phyloP scores from a whole-genome alignment of 2,888 invertebrate species.

The Peribatodes rhomboidaria region DNA sequence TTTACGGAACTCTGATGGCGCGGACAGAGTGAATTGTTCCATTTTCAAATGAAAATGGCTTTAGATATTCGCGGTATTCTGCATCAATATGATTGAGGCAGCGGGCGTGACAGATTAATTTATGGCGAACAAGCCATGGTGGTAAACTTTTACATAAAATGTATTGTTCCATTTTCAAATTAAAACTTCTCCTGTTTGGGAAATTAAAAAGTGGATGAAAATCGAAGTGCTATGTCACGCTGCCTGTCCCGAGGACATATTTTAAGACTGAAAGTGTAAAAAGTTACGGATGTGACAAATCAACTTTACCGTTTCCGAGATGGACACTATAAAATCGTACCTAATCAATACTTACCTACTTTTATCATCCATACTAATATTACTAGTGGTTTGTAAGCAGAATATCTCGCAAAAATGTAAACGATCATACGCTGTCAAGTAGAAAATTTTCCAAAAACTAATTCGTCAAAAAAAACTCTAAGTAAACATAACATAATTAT shows the following conservation, averaged over 20 bases:
- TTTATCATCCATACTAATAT: too few relatives aligned
- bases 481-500: too few relatives aligned
- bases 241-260: not conserved
- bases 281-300: not conserved
- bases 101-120: conserved; percentile 16
- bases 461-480: too few relatives aligned
- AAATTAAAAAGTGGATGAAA: conserved; percentile 10
- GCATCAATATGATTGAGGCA: conserved; percentile 5
- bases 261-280: conserved; percentile 1
- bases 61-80: conserved; percentile 10
- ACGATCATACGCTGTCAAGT: too few relatives aligned
- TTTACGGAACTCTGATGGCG: conserved; percentile 2
- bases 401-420: too few relatives aligned
- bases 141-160: conserved; percentile 12
- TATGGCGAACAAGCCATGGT: conserved; percentile 8
- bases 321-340: not conserved
- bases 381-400: too few relatives aligned
- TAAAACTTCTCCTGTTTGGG: conserved; percentile 19
- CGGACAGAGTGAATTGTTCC: conserved; percentile 8
- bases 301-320: not conserved
- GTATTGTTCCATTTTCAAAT: conserved; percentile 27
- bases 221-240: not conserved
- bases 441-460: too few relatives aligned
- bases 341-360: not conserved
- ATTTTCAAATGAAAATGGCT: conserved; percentile 16